Conservation (phyloP, 2,797 vertebrate species). For the Xenopus petersii region DNA sequence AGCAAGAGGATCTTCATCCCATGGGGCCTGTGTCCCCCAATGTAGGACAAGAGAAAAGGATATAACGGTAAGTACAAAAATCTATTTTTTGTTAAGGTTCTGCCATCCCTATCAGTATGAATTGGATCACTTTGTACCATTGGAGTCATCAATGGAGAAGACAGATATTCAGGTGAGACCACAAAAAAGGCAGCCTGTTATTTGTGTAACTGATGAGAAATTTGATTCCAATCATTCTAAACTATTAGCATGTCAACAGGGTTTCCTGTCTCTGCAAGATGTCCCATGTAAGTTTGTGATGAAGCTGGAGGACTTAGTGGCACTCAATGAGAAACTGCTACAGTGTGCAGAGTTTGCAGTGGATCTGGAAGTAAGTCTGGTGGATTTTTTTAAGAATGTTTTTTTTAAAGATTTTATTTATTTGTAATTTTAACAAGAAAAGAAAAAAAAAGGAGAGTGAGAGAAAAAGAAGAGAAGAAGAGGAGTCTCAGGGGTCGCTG, state of each 20-base stretch:
- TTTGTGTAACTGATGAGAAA: too few relatives aligned
- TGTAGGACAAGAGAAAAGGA: too few relatives aligned
- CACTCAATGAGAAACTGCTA: slow-evolving; percentile 85
- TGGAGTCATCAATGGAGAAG: slow-evolving; percentile 72
- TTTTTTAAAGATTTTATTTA: too few relatives aligned
- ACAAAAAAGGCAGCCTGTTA: too few relatives aligned
- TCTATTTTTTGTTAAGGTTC: slow-evolving; percentile 81
- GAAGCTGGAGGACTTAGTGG: slow-evolving; percentile 81
- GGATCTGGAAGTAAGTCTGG: slow-evolving; percentile 83
- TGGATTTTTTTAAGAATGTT: not conserved
- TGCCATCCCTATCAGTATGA: slow-evolving; percentile 93
- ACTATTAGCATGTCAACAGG: slow-evolving; percentile 60
- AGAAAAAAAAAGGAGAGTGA: too few relatives aligned
- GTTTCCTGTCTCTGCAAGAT: slow-evolving; percentile 74
- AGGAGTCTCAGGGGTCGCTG: too few relatives aligned
- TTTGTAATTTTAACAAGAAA: too few relatives aligned
- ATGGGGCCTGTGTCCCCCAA: too few relatives aligned
- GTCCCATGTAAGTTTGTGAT: slow-evolving; percentile 79
- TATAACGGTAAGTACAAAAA: too few relatives aligned
- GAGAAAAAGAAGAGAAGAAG: too few relatives aligned
- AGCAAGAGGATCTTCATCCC: too few relatives aligned
- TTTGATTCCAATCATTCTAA: not conserved
- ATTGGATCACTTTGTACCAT: slow-evolving; percentile 76
- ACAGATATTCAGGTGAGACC: slow-evolving; percentile 77
- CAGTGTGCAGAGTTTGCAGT: slow-evolving; percentile 83